Percentiles rank a stretch among this genome's conserved stretches.
phyloP scores from a whole-genome alignment of 2,797 vertebrate species.

The Rhynchonycteris naso region DNA sequence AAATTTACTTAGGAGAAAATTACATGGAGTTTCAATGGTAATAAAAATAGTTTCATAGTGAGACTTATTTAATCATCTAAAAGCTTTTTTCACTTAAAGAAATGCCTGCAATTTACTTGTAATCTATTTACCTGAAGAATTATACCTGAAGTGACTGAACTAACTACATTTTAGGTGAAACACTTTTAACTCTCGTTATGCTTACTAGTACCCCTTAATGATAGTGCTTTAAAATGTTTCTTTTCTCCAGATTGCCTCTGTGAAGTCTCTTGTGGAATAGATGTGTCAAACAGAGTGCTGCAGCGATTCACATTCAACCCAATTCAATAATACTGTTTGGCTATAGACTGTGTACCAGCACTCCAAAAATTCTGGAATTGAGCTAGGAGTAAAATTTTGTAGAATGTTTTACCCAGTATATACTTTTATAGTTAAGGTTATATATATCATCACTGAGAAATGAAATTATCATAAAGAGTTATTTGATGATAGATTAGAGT shows the following conservation, averaged over 20 bases:
- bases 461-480: background rate
- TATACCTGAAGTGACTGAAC: slow-evolving; percentile 58
- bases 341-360: background rate
- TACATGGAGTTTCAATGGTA: slow-evolving; percentile 57
- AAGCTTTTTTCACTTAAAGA: slow-evolving; percentile 74
- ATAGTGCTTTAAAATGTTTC: slow-evolving; percentile 20
- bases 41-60: slow-evolving; percentile 63
- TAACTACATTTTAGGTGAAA: slow-evolving; percentile 61
- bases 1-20: slow-evolving; percentile 72
- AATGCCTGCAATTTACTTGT: slow-evolving; percentile 68
- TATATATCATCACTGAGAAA: background rate
- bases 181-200: slow-evolving; percentile 47
- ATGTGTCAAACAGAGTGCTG: background rate
- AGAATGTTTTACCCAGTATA: background rate
- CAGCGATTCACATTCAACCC: background rate
- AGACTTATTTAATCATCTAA: slow-evolving; percentile 73
- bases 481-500: background rate
- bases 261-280: background rate
- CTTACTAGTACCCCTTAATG: slow-evolving; percentile 36
- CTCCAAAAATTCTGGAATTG: background rate
- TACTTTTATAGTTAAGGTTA: background rate
- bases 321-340: background rate
- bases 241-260: slow-evolving; percentile 22
- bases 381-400: background rate
- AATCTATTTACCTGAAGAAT: slow-evolving; percentile 74